Evolutionary conservation across 30 jellyfish, hydroid and myxozoan genomes (phyloP), one percentile per base, ranked within the genome.

Genomic region (Cassiopea xamachana): DNA sequence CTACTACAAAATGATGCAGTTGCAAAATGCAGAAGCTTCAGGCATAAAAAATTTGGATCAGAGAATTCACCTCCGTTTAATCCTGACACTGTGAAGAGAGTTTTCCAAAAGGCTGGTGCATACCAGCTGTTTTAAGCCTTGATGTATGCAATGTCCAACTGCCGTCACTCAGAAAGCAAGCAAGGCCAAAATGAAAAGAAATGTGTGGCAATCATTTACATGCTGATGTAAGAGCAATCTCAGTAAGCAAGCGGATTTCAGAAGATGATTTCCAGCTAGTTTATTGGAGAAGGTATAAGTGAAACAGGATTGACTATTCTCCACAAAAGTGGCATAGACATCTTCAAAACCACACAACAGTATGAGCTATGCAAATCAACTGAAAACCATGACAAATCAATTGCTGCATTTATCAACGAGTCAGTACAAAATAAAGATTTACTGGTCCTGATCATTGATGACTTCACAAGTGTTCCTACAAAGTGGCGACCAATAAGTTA

Each of bases 241-340:
- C 90, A 81, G 48, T 60, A 81, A 58, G 90, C 90, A 5, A 81
- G 72, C 69, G 61, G 90, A 82, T 69, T 81, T 27, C 90, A 67
- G 64, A 81, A 62, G 44, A 44, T 81, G 7, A n/a, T 81, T 9
- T 60, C 90, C 46, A 15, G 16, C 3, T 17, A 45, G 16, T 68
- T 81, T 10, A 69, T 62, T 39, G 71, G 73, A 3, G 45, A 46
- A 81, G 90, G 90, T n/a, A 39, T 81, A 3, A 81, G 81, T 1
- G 90, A 81, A 55, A 44, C 82, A 67, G 90, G 82, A 6, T 62
- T 81, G 8, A 46, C 90, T 39, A 81, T 81, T 44, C 82, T 81
- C 15, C 60, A 81, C 48, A 60, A 81, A 81, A 62, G 82, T 81
- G 82, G 82, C 45, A 60, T 81, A 13, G 17, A 48, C 17, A 48